Evolutionary conservation across 92 coral and sea anemone species (phyloP).

Genomic region (Umimayanthus chanpuru): DNA sequence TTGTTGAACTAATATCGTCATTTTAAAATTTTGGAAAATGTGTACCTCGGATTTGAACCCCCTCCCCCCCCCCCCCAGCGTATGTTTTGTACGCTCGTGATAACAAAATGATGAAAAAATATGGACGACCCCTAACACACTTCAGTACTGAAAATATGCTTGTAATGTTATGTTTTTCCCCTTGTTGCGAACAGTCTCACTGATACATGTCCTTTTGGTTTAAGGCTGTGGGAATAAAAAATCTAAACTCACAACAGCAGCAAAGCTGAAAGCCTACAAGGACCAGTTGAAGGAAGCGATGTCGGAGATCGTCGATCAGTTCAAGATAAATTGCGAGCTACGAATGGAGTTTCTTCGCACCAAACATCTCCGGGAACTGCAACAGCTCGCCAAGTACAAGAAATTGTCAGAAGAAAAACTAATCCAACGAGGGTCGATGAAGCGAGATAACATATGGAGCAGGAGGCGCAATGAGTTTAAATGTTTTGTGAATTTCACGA

Average conservation of each 20-base stretch:
- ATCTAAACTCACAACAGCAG: slow-evolving; percentile 38
- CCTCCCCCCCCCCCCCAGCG: too few relatives aligned
- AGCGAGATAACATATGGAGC: slow-evolving; percentile 54
- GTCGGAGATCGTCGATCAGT: slow-evolving; percentile 68
- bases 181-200: not conserved
- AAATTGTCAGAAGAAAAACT: slow-evolving; percentile 50
- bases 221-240: slow-evolving; percentile 42
- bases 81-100: too few relatives aligned
- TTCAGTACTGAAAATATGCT: not conserved
- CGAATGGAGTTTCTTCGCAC: slow-evolving; percentile 51
- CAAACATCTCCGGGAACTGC: slow-evolving; percentile 76
- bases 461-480: slow-evolving; percentile 39
- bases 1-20: too few relatives aligned
- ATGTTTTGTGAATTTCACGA: slow-evolving; percentile 32
- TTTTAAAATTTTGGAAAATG: too few relatives aligned
- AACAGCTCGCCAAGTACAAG: slow-evolving; percentile 65
- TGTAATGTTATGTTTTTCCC: not conserved
- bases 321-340: slow-evolving; percentile 61
- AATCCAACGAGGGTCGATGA: slow-evolving; percentile 42
- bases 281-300: slow-evolving; percentile 60
- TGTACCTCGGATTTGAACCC: too few relatives aligned
- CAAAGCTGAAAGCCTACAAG: slow-evolving; percentile 41
- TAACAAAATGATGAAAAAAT: too few relatives aligned
- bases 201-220: not conserved
- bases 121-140: not conserved